A percentile compares a stretch with the other conserved stretches of the same genome.
Conservation (phyloP, 2,888 invertebrate genomes). For the Oscheius sp. region DNA sequence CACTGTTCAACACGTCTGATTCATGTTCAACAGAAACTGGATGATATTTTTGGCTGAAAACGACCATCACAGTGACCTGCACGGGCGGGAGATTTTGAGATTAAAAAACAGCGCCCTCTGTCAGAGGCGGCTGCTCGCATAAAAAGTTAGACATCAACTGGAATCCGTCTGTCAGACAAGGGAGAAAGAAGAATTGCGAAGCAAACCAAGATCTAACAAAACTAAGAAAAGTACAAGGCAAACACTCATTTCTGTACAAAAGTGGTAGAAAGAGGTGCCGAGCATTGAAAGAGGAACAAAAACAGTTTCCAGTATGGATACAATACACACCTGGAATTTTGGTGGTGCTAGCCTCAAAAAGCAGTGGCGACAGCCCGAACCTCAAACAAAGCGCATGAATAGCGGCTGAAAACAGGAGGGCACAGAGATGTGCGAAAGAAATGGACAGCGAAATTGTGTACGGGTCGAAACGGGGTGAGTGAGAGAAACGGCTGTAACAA, state of each 20-base stretch:
- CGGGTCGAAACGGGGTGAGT: slow-evolving; percentile 4
- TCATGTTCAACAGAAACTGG: too few species aligned
- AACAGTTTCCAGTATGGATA: slow-evolving; percentile 19
- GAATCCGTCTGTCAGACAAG: too few species aligned
- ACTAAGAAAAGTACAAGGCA: too few species aligned
- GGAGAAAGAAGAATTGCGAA: slow-evolving; percentile 11
- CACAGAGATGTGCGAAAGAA: neutral
- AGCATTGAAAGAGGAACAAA: neutral
- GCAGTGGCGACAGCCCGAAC: slow-evolving; percentile 32
- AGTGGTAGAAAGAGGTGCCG: neutral
- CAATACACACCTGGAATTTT: slow-evolving; percentile 11
- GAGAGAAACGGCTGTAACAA: slow-evolving; percentile 33
- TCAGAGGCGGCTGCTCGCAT: slow-evolving; percentile 8
- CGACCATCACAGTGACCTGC: neutral
- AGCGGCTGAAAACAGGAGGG: slow-evolving; percentile 20
- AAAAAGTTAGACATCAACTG: too few species aligned
- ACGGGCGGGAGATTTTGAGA: slow-evolving; percentile 33
- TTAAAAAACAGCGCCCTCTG: slow-evolving; percentile 33
- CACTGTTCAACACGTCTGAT: too few species aligned
- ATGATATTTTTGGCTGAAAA: too few species aligned
- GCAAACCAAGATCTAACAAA: neutral
- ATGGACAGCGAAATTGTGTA: neutral
- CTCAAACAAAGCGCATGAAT: slow-evolving; percentile 25
- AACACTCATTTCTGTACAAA: neutral
- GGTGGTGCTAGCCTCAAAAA: slow-evolving; percentile 29